Percentiles rank a stretch among this genome's conserved stretches.
These are phyloP conservation scores for Hydriomena furcata DNA, from an alignment of 2,888 invertebrate species.

Conservation along the genomic window DNA sequence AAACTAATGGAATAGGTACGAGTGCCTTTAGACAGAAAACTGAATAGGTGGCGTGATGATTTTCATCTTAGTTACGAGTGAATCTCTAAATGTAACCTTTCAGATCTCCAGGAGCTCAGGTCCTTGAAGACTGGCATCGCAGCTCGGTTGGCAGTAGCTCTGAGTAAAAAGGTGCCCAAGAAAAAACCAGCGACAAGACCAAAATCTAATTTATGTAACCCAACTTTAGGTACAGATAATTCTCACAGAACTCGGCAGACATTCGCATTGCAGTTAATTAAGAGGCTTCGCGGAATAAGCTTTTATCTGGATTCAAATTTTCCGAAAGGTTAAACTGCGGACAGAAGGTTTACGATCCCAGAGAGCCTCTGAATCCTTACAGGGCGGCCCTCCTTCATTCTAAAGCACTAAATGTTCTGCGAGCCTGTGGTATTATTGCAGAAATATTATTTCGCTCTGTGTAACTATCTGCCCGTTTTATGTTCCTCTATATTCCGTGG, in stretches of 20 bases:
- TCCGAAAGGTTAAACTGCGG: constrained; percentile 63
- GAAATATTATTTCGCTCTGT: constrained; percentile 10
- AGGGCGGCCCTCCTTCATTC: constrained; percentile 31
- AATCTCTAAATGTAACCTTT: too few relatives aligned
- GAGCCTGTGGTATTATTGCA: constrained; percentile 8
- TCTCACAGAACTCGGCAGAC: constrained; percentile 34
- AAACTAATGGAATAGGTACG: too few relatives aligned
- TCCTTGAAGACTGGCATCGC: too few relatives aligned
- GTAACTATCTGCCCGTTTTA: background rate
- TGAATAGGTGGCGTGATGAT: too few relatives aligned
- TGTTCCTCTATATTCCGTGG: background rate
- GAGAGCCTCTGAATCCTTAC: constrained; percentile 53
- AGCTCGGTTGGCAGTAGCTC: too few relatives aligned
- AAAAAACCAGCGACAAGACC: too few relatives aligned
- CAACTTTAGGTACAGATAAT: too few relatives aligned
- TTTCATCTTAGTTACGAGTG: too few relatives aligned
- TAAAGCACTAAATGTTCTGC: constrained; percentile 28
- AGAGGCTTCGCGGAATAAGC: constrained; percentile 46
- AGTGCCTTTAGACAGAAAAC: too few relatives aligned
- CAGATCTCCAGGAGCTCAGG: too few relatives aligned
- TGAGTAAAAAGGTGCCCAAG: too few relatives aligned
- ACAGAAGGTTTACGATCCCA: constrained; percentile 58
- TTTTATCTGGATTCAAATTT: constrained; percentile 59
- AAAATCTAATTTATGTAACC: too few relatives aligned
- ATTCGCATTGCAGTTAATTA: constrained; percentile 52